These are phyloP conservation scores for Agapostemon virescens DNA, from an alignment of 2,888 invertebrate genomes.

Conservation along the genomic window DNA sequence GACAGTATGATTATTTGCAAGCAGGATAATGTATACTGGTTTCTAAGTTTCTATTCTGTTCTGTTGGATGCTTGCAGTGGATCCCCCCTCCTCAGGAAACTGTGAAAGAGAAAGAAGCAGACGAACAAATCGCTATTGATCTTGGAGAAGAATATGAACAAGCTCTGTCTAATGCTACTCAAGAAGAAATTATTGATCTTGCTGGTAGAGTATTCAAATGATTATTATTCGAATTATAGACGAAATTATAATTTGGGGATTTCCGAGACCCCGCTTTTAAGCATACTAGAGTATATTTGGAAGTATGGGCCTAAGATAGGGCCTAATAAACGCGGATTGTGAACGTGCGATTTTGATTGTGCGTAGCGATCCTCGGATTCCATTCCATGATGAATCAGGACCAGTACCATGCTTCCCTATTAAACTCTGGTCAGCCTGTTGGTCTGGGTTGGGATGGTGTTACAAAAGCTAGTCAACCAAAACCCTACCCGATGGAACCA, in stretches of 20 bases:
- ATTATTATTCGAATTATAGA: background rate
- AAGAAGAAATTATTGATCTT: slow-evolving; percentile 98
- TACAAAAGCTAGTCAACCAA: slow-evolving; percentile 95
- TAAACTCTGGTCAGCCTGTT: slow-evolving; percentile 94
- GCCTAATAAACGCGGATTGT: background rate
- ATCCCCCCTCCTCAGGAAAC: slow-evolving; percentile 88
- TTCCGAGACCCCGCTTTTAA: too few relatives aligned
- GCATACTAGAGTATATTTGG: too few relatives aligned
- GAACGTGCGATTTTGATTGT: slow-evolving; percentile 28
- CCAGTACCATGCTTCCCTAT: slow-evolving; percentile 97
- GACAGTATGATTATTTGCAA: too few relatives aligned
- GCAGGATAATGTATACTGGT: too few relatives aligned
- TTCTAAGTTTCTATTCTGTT: too few relatives aligned
- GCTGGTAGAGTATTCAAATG: slow-evolving; percentile 84
- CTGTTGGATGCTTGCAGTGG: slow-evolving; percentile 91
- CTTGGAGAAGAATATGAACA: slow-evolving; percentile 96
- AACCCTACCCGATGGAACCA: slow-evolving; percentile 95
- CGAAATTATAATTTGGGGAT: too few relatives aligned
- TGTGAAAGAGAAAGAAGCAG: slow-evolving; percentile 88
- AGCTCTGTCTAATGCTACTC: slow-evolving; percentile 92
- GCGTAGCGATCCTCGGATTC: slow-evolving; percentile 97
- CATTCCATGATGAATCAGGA: slow-evolving; percentile 99
- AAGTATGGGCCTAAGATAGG: too few relatives aligned
- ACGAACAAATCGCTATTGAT: slow-evolving; percentile 96
- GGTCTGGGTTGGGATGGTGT: slow-evolving; percentile 97